Conservation (phyloP, 1,140 invertebrate species). For the Carposina sasakii region DNA sequence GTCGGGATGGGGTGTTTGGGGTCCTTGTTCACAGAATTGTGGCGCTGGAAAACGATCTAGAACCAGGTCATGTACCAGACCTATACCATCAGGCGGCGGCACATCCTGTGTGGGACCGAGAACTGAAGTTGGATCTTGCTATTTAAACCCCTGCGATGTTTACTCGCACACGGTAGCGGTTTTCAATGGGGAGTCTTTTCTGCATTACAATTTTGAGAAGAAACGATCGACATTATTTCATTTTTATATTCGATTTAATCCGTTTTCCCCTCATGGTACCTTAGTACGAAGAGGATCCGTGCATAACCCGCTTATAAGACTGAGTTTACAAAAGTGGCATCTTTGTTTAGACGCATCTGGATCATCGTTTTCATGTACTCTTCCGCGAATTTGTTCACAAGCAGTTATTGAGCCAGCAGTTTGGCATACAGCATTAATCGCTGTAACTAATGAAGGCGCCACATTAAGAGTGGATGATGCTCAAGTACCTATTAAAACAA, state of each 20-base stretch:
- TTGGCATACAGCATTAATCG: conserved; percentile 48
- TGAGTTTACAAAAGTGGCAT: conserved; percentile 57
- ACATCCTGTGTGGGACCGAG: conserved; percentile 38
- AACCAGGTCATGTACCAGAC: conserved; percentile 52
- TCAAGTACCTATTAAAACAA: conserved; percentile 28
- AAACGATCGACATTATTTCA: conserved; percentile 51
- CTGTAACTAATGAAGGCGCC: conserved; percentile 46
- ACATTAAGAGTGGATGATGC: conserved; percentile 47
- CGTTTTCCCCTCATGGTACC: conserved; percentile 51
- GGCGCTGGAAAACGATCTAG: conserved; percentile 47
- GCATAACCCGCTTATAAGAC: conserved; percentile 33
- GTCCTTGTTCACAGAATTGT: conserved; percentile 53
- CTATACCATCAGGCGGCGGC: conserved; percentile 43
- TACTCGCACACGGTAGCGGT: conserved; percentile 40
- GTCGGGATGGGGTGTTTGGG: conserved; percentile 59
- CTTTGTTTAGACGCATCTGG: conserved; percentile 52
- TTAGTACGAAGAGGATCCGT: conserved; percentile 38
- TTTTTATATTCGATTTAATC: conserved; percentile 53
- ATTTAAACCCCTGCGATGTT: conserved; percentile 48
- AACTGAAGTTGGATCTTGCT: conserved; percentile 50
- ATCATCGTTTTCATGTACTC: conserved; percentile 31
- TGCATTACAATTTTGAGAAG: conserved; percentile 46
- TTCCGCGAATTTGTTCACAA: conserved; percentile 44
- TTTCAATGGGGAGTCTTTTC: conserved; percentile 51
- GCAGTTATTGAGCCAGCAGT: conserved; percentile 33